These are phyloP conservation scores for Moxostoma hubbsi DNA, from an alignment of 2,797 vertebrate species.

Conservation along the genomic window DNA sequence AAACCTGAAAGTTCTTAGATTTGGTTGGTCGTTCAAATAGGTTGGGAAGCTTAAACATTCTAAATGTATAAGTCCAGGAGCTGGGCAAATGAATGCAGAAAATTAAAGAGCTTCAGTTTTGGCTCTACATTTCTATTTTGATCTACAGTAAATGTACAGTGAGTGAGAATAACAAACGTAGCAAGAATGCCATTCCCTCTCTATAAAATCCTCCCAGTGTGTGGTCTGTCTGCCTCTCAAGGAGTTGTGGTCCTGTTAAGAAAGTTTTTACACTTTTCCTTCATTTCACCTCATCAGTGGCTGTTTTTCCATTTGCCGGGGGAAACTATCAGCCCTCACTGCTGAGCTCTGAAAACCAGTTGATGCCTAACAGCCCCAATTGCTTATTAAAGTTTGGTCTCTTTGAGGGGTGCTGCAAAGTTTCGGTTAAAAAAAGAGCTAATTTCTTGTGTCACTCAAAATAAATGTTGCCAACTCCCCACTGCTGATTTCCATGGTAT, in stretches of 20 bases:
- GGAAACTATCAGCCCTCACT: slow-evolving; percentile 52
- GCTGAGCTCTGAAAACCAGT: slow-evolving; percentile 45
- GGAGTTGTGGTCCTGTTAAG: slow-evolving; percentile 65
- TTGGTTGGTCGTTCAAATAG: slow-evolving; percentile 65
- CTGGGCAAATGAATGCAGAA: slow-evolving; percentile 19
- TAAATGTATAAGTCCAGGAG: slow-evolving; percentile 20
- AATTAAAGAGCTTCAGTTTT: slow-evolving; percentile 5
- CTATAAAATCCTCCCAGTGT: slow-evolving; percentile 53
- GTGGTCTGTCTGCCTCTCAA: slow-evolving; percentile 61
- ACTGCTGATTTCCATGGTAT: slow-evolving; percentile 49
- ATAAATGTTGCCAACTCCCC: slow-evolving; percentile 52
- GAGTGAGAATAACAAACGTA: slow-evolving; percentile 59
- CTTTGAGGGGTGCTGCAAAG: slow-evolving; percentile 8
- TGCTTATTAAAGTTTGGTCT: slow-evolving; percentile 59
- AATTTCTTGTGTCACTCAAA: slow-evolving; percentile 57
- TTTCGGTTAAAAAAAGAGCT: slow-evolving; percentile 21
- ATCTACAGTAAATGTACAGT: slow-evolving; percentile 53
- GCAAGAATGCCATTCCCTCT: slow-evolving; percentile 18
- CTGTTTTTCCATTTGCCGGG: slow-evolving; percentile 64
- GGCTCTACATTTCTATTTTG: background rate
- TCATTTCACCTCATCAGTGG: slow-evolving; percentile 64
- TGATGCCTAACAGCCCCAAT: slow-evolving; percentile 45
- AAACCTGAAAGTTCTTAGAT: slow-evolving; percentile 69
- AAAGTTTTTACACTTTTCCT: slow-evolving; percentile 63
- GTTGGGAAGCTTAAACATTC: background rate